Percentiles rank a stretch among this genome's conserved stretches.
phyloP scores from a whole-genome alignment of 2,113 vertebrate species.

The Cricetomys ansorgei region DNA sequence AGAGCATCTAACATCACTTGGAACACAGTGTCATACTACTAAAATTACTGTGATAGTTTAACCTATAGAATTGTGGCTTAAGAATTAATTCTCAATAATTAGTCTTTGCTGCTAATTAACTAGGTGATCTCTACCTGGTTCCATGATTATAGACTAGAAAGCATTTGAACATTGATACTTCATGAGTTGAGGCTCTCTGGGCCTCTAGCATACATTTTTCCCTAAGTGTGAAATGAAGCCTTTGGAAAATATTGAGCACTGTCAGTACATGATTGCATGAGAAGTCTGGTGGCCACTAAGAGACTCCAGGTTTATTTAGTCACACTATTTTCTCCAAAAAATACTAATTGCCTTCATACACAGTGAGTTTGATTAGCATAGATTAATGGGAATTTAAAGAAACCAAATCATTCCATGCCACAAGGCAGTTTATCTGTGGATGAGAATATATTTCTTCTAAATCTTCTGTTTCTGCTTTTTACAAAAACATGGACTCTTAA shows the following conservation, averaged over 20 bases:
- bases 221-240: neutral
- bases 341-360: neutral
- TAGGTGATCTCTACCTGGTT: neutral
- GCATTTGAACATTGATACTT: conserved; percentile 9
- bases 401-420: conserved; percentile 35
- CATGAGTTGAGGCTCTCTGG: neutral
- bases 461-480: conserved; percentile 41
- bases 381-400: conserved; percentile 42
- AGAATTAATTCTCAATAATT: conserved; percentile 1
- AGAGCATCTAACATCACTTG: neutral
- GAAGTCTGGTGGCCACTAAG: neutral
- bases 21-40: neutral
- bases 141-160: conserved; percentile 18
- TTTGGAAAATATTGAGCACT: conserved; percentile 51
- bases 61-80: neutral
- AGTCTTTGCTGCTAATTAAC: neutral
- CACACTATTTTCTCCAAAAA: neutral
- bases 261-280: neutral
- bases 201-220: neutral
- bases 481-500: conserved; percentile 48
- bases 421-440: conserved; percentile 28
- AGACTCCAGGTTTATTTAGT: neutral
- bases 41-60: neutral
- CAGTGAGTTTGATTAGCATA: conserved; percentile 41
- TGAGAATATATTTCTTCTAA: conserved; percentile 29